Percentiles rank a stretch among this genome's conserved stretches.
Conservation (phyloP, 2,797 vertebrate genomes). For the Anisognathus igniventris region DNA sequence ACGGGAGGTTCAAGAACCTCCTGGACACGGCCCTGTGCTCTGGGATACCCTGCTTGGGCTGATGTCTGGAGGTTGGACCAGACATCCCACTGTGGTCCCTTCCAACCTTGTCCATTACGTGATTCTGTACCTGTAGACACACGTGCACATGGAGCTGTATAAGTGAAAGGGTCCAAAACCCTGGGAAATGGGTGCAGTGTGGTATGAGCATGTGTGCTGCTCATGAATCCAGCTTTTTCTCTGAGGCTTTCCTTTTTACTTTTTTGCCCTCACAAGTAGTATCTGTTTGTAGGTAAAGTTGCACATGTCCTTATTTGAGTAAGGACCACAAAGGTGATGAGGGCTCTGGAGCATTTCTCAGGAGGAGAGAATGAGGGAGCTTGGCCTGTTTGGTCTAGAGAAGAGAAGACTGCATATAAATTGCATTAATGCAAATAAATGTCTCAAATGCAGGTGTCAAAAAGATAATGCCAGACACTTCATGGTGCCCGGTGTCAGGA, state of each 20-base stretch:
- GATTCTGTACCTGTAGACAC: neutral
- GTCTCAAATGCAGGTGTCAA: neutral
- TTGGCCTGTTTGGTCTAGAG: neutral
- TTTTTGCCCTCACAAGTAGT: neutral
- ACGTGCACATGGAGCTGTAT: rapidly evolving
- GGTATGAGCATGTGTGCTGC: rapidly evolving
- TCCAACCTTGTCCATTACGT: rapidly evolving
- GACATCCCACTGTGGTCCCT: neutral
- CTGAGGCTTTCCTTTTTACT: neutral
- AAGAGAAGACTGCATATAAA: neutral
- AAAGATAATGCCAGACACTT: neutral
- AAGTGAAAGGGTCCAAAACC: neutral
- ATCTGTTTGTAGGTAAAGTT: neutral
- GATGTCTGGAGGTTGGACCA: neutral
- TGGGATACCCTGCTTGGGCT: neutral
- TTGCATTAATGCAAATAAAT: neutral
- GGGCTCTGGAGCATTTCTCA: neutral
- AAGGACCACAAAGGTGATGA: neutral
- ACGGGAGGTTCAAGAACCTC: rapidly evolving
- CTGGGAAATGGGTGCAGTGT: rapidly evolving
- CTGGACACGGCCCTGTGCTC: neutral
- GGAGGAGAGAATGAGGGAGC: neutral
- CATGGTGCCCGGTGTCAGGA: neutral
- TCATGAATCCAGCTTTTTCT: neutral
- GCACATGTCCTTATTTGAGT: rapidly evolving